Evolutionary conservation across 1,140 invertebrate species (phyloP).

Genomic region (Scylla paramamosain): DNA sequence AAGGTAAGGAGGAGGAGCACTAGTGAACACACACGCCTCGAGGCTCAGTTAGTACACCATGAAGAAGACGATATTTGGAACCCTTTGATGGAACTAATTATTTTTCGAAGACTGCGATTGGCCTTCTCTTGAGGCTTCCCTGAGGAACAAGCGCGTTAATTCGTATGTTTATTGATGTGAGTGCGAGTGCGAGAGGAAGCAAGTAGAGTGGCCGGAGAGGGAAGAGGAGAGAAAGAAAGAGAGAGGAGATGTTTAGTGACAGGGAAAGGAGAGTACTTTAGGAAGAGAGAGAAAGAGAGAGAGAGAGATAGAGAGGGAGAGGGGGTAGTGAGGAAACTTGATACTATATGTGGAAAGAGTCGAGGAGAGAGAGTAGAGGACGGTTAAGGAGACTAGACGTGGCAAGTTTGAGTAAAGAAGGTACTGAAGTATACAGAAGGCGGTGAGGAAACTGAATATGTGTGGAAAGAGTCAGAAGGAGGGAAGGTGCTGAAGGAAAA

Average conservation of each 20-base stretch:
- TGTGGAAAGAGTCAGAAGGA: no score
- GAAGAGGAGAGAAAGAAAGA: background rate
- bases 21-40: background rate
- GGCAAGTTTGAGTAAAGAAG: no score
- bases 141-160: background rate
- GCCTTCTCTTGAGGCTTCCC: background rate
- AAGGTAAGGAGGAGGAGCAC: no score
- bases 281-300: background rate
- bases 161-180: background rate
- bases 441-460: no score
- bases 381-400: no score
- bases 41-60: background rate
- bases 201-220: background rate
- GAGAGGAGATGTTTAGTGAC: background rate
- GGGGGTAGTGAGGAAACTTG: background rate
- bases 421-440: no score
- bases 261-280: no score
- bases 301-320: constrained; percentile 26
- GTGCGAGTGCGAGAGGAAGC: background rate
- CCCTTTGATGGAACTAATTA: background rate
- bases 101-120: background rate
- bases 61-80: background rate
- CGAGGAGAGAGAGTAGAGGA: no score
- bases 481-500: background rate
- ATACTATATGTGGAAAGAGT: background rate